phyloP scores from a whole-genome alignment of 2,888 invertebrate species.

The Conus canariensis region DNA sequence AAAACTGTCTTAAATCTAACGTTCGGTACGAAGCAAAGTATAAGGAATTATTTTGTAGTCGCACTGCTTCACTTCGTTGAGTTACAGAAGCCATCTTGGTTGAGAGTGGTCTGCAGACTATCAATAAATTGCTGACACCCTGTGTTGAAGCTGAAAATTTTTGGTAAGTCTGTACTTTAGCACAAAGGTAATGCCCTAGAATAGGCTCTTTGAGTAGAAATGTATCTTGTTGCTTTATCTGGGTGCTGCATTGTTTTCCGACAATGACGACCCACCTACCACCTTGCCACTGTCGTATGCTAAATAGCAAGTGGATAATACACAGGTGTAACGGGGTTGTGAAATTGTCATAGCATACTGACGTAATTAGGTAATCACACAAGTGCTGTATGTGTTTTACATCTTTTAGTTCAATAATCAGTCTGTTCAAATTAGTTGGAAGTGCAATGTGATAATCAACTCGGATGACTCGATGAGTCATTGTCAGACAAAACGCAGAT shows the following conservation, averaged over 20 bases:
- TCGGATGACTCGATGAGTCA: too few species aligned
- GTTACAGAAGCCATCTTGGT: conserved; percentile 44
- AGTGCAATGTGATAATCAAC: too few species aligned
- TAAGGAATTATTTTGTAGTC: conserved; percentile 28
- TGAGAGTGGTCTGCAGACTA: conserved; percentile 28
- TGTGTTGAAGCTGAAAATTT: neutral
- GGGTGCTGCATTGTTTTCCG: neutral
- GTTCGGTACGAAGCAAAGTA: neutral
- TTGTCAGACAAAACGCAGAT: too few species aligned
- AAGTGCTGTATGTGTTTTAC: neutral
- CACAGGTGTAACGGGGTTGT: conserved; percentile 34
- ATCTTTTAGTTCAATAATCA: neutral
- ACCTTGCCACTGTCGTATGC: conserved; percentile 43
- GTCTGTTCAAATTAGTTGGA: neutral
- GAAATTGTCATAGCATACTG: neutral
- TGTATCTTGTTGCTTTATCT: neutral
- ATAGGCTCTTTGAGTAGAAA: neutral
- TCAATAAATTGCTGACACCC: conserved; percentile 21
- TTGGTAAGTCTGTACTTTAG: neutral
- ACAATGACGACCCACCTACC: conserved; percentile 38
- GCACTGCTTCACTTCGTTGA: conserved; percentile 2
- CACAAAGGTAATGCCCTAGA: neutral
- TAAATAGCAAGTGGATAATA: conserved; percentile 42
- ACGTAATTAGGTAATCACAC: neutral
- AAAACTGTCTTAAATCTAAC: neutral